Conservation (phyloP, 2,888 invertebrate species). For the Platycheirus rosarum region DNA sequence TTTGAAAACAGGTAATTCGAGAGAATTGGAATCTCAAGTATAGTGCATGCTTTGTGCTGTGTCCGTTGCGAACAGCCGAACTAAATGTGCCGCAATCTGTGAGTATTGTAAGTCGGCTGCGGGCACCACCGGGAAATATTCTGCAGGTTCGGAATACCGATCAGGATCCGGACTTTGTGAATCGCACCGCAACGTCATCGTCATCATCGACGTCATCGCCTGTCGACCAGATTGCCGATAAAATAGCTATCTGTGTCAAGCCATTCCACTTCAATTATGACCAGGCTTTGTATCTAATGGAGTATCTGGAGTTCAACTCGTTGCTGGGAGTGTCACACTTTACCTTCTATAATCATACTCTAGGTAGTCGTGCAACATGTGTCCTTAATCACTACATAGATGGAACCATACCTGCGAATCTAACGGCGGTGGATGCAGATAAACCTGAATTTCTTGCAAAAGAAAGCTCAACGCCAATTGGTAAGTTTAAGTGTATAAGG, state of each 20-base stretch:
- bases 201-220: constrained; percentile 76
- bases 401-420: constrained; percentile 80
- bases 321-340: constrained; percentile 93
- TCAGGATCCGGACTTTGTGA: constrained; percentile 81
- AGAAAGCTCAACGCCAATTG: constrained; percentile 61
- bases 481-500: constrained; percentile 12
- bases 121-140: constrained; percentile 86
- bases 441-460: constrained; percentile 53
- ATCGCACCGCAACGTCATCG: constrained; percentile 50
- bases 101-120: constrained; percentile 86
- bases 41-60: constrained; percentile 94
- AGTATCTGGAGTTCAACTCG: constrained; percentile 94
- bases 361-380: constrained; percentile 91
- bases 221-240: constrained; percentile 82
- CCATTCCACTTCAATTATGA: constrained; percentile 95
- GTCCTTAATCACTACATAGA: constrained; percentile 86
- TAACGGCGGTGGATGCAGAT: constrained; percentile 79
- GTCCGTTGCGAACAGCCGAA: constrained; percentile 86
- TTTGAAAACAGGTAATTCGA: constrained; percentile 87
- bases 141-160: constrained; percentile 86
- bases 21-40: constrained; percentile 97
- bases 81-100: constrained; percentile 87
- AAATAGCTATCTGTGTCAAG: constrained; percentile 92
- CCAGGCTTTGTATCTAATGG: constrained; percentile 91
- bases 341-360: constrained; percentile 95